A percentile compares a stretch with the other conserved stretches of the same genome.
Conservation (phyloP, 2,888 invertebrate genomes). For the Drosophila infuscata region DNA sequence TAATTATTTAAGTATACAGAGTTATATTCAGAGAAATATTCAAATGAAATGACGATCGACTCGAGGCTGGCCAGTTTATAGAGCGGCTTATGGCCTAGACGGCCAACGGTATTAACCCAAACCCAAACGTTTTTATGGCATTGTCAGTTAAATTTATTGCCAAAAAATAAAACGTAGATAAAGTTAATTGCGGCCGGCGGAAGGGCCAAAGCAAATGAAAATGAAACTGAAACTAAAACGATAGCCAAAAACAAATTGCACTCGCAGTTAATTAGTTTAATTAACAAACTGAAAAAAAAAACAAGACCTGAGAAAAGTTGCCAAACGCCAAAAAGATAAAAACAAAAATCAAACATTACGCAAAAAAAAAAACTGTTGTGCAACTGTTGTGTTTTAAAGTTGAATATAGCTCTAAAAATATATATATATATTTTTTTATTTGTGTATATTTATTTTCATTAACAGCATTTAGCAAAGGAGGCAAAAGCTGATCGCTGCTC, state of each 20-base stretch:
- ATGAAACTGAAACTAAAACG: slow-evolving; percentile 1
- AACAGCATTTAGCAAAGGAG: slow-evolving; percentile 46
- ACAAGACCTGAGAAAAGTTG: slow-evolving; percentile 28
- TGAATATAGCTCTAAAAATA: slow-evolving; percentile 26
- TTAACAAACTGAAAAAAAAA: slow-evolving; percentile 50
- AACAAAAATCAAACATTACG: slow-evolving; percentile 18
- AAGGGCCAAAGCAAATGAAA: slow-evolving; percentile 53
- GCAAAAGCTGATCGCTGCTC: slow-evolving; percentile 14
- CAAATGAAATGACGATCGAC: slow-evolving; percentile 42
- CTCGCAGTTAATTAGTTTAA: slow-evolving; percentile 73
- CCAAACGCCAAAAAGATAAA: slow-evolving; percentile 27
- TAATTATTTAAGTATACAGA: slow-evolving; percentile 10
- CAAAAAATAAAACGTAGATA: slow-evolving; percentile 24
- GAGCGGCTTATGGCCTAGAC: slow-evolving; percentile 74
- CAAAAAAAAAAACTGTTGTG: slow-evolving; percentile 35
- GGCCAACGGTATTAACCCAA: slow-evolving; percentile 59
- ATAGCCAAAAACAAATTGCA: slow-evolving; percentile 41
- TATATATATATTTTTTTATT: slow-evolving; percentile 1
- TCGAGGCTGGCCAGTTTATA: slow-evolving; percentile 61
- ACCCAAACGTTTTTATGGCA: slow-evolving; percentile 54
- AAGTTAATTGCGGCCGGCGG: slow-evolving; percentile 50
- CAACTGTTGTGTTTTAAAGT: slow-evolving; percentile 47
- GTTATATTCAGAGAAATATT: slow-evolving; percentile 18
- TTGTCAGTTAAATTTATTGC: slow-evolving; percentile 49
- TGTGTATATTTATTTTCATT: slow-evolving; percentile 41